Percentiles rank a stretch among this genome's conserved stretches.
These are phyloP conservation scores for Salpingus planirostris DNA, from an alignment of 2,888 invertebrate species.

Conservation along the genomic window DNA sequence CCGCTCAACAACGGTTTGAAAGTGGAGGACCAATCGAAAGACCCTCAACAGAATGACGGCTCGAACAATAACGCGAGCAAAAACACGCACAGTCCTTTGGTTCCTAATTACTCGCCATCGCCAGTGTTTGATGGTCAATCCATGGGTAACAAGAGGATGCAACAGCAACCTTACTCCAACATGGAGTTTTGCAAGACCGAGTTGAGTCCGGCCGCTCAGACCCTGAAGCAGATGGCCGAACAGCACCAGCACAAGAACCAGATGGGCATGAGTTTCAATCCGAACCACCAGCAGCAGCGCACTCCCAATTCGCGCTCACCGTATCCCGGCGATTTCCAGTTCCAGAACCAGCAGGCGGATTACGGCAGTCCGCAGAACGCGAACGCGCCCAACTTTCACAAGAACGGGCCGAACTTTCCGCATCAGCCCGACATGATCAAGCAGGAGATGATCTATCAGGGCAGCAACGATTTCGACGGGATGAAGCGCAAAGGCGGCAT, in stretches of 20 bases:
- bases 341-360: conserved; percentile 46
- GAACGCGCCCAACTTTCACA: conserved; percentile 32
- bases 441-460: conserved; percentile 45
- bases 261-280: conserved; percentile 52
- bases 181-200: conserved; percentile 47
- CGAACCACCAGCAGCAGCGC: conserved; percentile 29
- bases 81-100: conserved; percentile 30
- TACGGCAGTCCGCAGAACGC: conserved; percentile 43
- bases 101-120: too few species aligned
- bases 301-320: conserved; percentile 29
- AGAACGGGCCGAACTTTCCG: conserved; percentile 31
- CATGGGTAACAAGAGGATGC: neutral
- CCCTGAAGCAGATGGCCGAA: conserved; percentile 93
- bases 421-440: conserved; percentile 48
- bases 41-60: conserved; percentile 24
- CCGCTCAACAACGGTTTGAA: conserved; percentile 25
- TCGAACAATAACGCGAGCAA: conserved; percentile 18
- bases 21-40: conserved; percentile 34
- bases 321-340: conserved; percentile 56
- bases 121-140: too few species aligned
- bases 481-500: conserved; percentile 41
- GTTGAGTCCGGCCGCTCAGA: conserved; percentile 88
- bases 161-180: conserved; percentile 26
- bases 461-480: conserved; percentile 39
- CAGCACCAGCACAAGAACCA: conserved; percentile 86